Evolutionary conservation across 2,797 vertebrate genomes (phyloP), one percentile per base, ranked within the genome.

Genomic region (Sebastolobus altivelis): DNA sequence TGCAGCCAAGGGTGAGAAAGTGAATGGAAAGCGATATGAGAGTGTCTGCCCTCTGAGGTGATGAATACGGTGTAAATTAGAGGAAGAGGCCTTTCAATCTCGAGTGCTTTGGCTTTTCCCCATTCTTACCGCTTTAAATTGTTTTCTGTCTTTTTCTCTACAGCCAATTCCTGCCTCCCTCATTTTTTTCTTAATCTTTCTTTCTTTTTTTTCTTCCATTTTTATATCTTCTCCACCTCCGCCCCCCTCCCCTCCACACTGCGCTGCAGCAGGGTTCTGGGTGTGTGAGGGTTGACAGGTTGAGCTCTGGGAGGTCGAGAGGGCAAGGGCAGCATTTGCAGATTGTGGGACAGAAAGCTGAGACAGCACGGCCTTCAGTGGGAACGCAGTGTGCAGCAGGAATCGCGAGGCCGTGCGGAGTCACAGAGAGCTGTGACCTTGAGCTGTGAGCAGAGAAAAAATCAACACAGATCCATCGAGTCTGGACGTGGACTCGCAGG

Each of bases 291-390:
- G 81, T 77, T 94, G 94, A 93, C 93, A 92, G 92, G 81, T 82
- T 89, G 87, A 89, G 92, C 92, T 89, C 82, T 29, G 84, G 76
- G 92, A 87, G 93, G 94, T 93, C 88, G 40, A 61, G 76, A 79
- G 93, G 90, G 86, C 88, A 65, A 91, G 90, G 92, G 89, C 89
- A 89, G 90, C 72, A 86, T 88, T 88, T 83, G 85, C 90, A 90
- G 93, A 89, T 87, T 81, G 89, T 56, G 20, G 86, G 88, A 91
- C 88, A 91, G 88, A 94, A 83, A 89, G 94, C 94, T 95, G 94
- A 95, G 92, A 43, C 94, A 94, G 94, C 94, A 93, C n/a, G 82
- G 89, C 80, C 90, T 88, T 90, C 85, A 59, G 81, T 74, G 84
- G 58, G 90, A 86, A 70, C 69, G n/a, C 84, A 73, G 79, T 14